Evolutionary conservation across 2,113 vertebrate genomes (phyloP).

Genomic region (Baryphthengus martii): DNA sequence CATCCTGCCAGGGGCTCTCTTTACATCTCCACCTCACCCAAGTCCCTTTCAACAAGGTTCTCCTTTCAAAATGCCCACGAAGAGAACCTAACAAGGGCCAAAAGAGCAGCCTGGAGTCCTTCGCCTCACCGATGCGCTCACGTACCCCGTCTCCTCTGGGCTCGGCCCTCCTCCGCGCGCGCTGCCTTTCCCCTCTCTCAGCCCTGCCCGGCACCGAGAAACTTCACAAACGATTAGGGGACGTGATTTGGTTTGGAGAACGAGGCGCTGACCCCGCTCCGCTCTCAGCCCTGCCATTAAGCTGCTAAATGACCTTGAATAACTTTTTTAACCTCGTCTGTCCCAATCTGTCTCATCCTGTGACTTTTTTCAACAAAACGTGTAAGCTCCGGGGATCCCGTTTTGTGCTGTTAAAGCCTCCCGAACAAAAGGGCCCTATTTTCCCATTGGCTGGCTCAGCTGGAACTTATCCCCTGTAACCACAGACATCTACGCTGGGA

Average conservation of each 20-base stretch:
- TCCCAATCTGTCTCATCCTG: not conserved
- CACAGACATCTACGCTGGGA: not conserved
- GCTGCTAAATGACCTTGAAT: slow-evolving; percentile 38
- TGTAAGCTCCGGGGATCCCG: not conserved
- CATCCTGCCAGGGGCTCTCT: not conserved
- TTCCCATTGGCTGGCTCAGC: not conserved
- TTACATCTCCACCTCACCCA: not conserved
- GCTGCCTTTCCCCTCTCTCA: not conserved
- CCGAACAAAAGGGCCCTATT: not conserved
- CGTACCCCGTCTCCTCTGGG: not conserved
- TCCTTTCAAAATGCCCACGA: not conserved
- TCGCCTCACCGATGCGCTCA: not conserved
- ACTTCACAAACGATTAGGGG: not conserved
- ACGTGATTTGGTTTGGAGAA: not conserved
- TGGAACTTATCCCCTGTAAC: not conserved
- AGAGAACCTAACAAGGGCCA: not conserved
- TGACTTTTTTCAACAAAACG: not conserved
- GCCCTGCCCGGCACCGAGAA: not conserved
- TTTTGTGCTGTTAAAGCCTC: not conserved
- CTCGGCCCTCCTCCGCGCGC: not conserved
- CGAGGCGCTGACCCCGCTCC: not conserved
- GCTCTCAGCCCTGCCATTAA: not conserved
- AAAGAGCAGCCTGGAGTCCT: not conserved
- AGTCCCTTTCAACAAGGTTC: not conserved
- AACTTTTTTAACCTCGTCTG: not conserved